Conservation (phyloP, 1,140 invertebrate species). For the Marisa cornuarietis region DNA sequence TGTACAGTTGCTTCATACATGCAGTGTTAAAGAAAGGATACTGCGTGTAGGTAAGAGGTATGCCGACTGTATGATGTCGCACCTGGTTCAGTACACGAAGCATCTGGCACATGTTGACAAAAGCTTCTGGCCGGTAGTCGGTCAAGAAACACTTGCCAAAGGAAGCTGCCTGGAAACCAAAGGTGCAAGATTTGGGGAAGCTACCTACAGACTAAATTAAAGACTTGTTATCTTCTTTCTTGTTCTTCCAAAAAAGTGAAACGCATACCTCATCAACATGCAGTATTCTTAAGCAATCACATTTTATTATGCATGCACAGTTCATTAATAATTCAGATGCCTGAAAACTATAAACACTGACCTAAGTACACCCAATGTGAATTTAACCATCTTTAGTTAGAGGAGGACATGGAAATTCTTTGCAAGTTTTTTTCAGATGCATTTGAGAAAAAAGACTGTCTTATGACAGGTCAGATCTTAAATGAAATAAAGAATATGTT, state of each 20-base stretch:
- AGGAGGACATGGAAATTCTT: background rate
- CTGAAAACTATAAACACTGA: too few species aligned
- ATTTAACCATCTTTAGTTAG: too few species aligned
- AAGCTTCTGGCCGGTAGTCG: conserved; percentile 81
- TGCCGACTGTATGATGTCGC: conserved; percentile 84
- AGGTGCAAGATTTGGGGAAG: too few species aligned
- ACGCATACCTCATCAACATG: too few species aligned
- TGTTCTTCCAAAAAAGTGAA: background rate
- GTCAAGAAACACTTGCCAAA: conserved; percentile 93
- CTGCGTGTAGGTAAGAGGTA: conserved; percentile 91
- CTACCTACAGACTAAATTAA: too few species aligned
- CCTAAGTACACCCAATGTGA: background rate
- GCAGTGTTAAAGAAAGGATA: conserved; percentile 73
- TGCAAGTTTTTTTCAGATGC: background rate
- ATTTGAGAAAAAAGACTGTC: background rate
- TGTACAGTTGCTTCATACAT: too few species aligned
- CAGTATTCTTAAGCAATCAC: background rate
- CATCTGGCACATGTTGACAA: conserved; percentile 88
- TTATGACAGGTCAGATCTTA: background rate
- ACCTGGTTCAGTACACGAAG: conserved; percentile 92
- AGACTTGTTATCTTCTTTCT: too few species aligned
- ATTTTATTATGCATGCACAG: too few species aligned
- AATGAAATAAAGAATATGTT: background rate
- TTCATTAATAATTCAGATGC: too few species aligned
- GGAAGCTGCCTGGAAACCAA: conserved; percentile 78